Evolutionary conservation across 2,888 invertebrate species (phyloP), one percentile per base, ranked within the genome.

Genomic region (Chrysina gloriosa): DNA sequence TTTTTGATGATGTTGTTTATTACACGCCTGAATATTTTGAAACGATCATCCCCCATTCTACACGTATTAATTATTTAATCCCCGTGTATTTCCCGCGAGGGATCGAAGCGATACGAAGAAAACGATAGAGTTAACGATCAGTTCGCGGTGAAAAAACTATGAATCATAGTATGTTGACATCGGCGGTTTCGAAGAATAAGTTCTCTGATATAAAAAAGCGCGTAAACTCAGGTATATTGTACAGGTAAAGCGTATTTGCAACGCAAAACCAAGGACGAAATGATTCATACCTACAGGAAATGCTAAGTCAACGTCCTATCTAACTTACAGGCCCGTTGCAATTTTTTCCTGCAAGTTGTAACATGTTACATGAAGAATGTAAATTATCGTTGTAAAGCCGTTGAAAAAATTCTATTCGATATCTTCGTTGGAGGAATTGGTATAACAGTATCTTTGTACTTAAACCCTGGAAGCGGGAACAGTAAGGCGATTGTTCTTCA

Each of bases 281-380:
- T 70, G 71, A 70, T 67, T 70, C 70, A 68, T 70, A 16, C 36
- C 2, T 56, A 61, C 71, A 71, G 71, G 71, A 71, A 71, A 68
- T 64, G 68, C 63, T 63, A 56, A 45, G 68, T 69, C 68, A 69
- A 56, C 67, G 69, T 66, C 68, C 70, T 67, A 56, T 19, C 29
- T 5, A 45, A 14, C n/a, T 31, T n/a, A 9, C 21, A 9, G 25
- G 25, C 9, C 27, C 27, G 16, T 39, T 36, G 21, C 36, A 5
- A 19, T 21, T 21, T 56, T 36, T 56, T 56, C 39, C 3, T 56
- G 56, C 56, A 56, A 56, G 36, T 56, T 6, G 19, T 23, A 56
- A 56, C 56, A 39, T 23, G 56, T 23, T 23, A 54, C n/a, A 4
- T 5, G 11, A 11, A 2, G 39, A 56, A 25, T 36, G 23, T 2